A percentile compares a stretch with the other conserved stretches of the same genome.
Conservation (phyloP, 2,888 invertebrate genomes). For the Geophilus truncorum region DNA sequence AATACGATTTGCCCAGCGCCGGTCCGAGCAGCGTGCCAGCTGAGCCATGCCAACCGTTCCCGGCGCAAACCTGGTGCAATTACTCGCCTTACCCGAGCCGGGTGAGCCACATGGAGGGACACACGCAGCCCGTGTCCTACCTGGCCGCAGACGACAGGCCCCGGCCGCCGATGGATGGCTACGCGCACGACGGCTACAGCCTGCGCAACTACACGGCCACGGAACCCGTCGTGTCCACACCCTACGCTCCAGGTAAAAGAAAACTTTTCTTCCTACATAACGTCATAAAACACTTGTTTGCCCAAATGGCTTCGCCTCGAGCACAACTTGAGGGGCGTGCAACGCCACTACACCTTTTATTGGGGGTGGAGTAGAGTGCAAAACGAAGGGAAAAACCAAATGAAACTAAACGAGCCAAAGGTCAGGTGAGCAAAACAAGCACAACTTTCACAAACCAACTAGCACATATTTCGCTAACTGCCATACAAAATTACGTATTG, state of each 20-base stretch:
- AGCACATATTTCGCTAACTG: background rate
- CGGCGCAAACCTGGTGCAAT: slow-evolving; percentile 69
- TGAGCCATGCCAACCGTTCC: slow-evolving; percentile 57
- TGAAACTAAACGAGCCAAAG: no score
- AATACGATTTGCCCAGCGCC: slow-evolving; percentile 48
- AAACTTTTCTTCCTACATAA: slow-evolving; percentile 14
- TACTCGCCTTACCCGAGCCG: slow-evolving; percentile 57
- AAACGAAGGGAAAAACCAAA: no score
- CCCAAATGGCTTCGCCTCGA: slow-evolving; percentile 57
- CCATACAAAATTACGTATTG: no score
- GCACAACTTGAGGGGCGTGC: slow-evolving; percentile 53
- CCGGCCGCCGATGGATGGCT: slow-evolving; percentile 55
- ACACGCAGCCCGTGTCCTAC: slow-evolving; percentile 41
- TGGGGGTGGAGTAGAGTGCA: background rate
- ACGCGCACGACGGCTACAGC: slow-evolving; percentile 69
- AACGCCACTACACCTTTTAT: slow-evolving; percentile 34
- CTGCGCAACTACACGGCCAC: slow-evolving; percentile 64
- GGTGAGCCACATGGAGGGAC: slow-evolving; percentile 41
- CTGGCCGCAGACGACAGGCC: slow-evolving; percentile 40
- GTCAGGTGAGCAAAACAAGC: slow-evolving; percentile 19
- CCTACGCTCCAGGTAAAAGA: slow-evolving; percentile 68
- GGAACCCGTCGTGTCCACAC: slow-evolving; percentile 62
- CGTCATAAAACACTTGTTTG: slow-evolving; percentile 38
- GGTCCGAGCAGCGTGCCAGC: slow-evolving; percentile 50
- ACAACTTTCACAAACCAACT: background rate